Evolutionary conservation across 2,113 vertebrate species (phyloP), one percentile per base, ranked within the genome.

Genomic region (Butorides virescens): DNA sequence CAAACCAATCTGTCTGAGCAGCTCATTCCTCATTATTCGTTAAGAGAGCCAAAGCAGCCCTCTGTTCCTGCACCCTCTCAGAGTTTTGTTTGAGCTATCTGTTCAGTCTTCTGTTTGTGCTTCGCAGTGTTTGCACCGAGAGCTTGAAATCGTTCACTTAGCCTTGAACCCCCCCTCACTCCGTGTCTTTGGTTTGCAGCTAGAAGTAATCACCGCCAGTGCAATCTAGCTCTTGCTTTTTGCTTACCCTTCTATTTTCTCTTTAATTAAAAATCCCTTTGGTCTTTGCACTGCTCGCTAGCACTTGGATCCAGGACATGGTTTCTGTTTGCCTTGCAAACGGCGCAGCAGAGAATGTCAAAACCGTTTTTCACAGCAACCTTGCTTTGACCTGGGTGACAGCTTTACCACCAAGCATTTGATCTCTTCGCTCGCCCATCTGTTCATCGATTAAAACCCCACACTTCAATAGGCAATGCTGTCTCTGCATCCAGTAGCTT

Each of bases 301-400:
- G 9, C 36, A 8, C 65, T 59, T 5, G 15, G 75, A 49, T 46
- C 50, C 21, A 6, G 79, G 84, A 55, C 5, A 0, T 10, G n/a
- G 53, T 77, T 88, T 91, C 75, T 66, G 13, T 59, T 73, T 22
- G 59, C 70, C 63, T 42, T 5, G 52, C 47, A 46, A 74, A 50
- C 36, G 10, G n/a, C 0, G 7, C 50, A 37, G 55, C 63, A 7
- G 10, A 44, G 74, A 59, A 44, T 9, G 37, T 53, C 95, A 63
- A 42, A 50, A 20, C 58, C 19, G 5, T 88, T 94, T 94, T 52
- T 92, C 92, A 94, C 63, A 14, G 8, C 83, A 23, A 86, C 86
- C 87, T 94, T 91, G 68, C 83, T 73, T 13, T 77, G 92, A 92
- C 73, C 86, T 16, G 78, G 82, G 70, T 76, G 87, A 73, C 94